phyloP scores from a whole-genome alignment of 2,113 vertebrate genomes.

The Lepisosteus oculatus region DNA sequence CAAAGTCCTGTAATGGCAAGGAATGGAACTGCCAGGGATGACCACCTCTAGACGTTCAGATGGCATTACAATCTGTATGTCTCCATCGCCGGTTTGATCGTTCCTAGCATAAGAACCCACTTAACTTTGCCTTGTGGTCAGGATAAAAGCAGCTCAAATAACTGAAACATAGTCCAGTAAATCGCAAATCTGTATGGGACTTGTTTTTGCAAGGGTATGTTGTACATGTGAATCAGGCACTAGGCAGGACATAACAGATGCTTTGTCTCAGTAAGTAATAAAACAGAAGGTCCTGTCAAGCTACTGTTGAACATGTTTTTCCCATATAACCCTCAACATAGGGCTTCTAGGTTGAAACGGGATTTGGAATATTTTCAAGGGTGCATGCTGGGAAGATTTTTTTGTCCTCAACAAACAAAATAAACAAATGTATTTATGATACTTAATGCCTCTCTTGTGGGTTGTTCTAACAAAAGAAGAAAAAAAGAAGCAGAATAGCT shows the following conservation, averaged over 20 bases:
- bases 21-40: too few relatives aligned
- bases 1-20: too few relatives aligned
- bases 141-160: too few relatives aligned
- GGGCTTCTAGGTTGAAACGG: slow-evolving; percentile 44
- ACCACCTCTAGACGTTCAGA: too few relatives aligned
- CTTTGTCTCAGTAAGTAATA: slow-evolving; percentile 38
- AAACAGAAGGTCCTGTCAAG: slow-evolving; percentile 46
- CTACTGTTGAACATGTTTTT: slow-evolving; percentile 55
- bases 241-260: slow-evolving; percentile 18
- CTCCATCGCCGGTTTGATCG: too few relatives aligned
- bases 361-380: slow-evolving; percentile 62
- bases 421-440: slow-evolving; percentile 60
- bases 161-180: too few relatives aligned
- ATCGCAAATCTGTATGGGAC: background rate
- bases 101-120: too few relatives aligned
- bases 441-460: slow-evolving; percentile 65
- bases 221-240: background rate
- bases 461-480: slow-evolving; percentile 62
- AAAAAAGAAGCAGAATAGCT: slow-evolving; percentile 43
- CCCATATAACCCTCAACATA: slow-evolving; percentile 52
- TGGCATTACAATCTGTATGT: too few relatives aligned
- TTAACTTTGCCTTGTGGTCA: too few relatives aligned
- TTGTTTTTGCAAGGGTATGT: slow-evolving; percentile 21
- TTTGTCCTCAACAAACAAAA: slow-evolving; percentile 43
- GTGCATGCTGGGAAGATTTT: slow-evolving; percentile 63